Evolutionary conservation across 2,888 invertebrate species (phyloP), one percentile per base, ranked within the genome.

Genomic region (Gandaritis pyraliata): DNA sequence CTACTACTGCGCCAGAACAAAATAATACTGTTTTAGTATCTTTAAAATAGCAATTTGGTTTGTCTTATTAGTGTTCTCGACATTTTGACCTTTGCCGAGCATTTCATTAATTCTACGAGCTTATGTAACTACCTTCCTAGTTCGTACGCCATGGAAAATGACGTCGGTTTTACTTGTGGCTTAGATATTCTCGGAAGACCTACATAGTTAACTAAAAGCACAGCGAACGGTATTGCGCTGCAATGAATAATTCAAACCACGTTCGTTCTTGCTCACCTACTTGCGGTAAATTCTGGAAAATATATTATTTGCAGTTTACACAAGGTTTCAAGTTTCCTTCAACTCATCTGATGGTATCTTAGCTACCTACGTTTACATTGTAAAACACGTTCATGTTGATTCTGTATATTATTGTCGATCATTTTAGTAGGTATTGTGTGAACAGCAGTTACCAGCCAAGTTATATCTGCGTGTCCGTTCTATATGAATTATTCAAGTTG

Each of bases 401-500:
- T 64, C 55, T 55, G 56, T 53, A 61, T 60, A 45, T n/a, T n/a
- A n/a, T 29, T 41, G 43, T 54, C 51, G n/a, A 63, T 56, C 59
- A n/a, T 3, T n/a, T 12, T 6, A 61, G 57, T 63, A 63, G 54
- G 54, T 57, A 15, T n/a, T n/a, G 33, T 51, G 55, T 41, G 7
- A 48, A 57, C n/a, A 15, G 2, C 8, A 47, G 23, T 13, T 23
- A 52, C 57, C 39, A 48, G 16, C 4, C 41, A 57, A 72, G 68
- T 68, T 75, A 66, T 68, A 69, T 64, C 62, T 66, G 58, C 68
- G 63, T 66, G 58, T 66, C 68, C 73, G 72, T 5, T 41, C 78
- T 75, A 76, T 80, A 85, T 88, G 86, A 85, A 89, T 88, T 81
- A 88, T 87, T 85, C 83, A 88, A 65, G 72, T 68, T 70, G 75